These are phyloP conservation scores for Eristalinus sepulchralis DNA, from an alignment of 2,888 invertebrate genomes.

Conservation along the genomic window DNA sequence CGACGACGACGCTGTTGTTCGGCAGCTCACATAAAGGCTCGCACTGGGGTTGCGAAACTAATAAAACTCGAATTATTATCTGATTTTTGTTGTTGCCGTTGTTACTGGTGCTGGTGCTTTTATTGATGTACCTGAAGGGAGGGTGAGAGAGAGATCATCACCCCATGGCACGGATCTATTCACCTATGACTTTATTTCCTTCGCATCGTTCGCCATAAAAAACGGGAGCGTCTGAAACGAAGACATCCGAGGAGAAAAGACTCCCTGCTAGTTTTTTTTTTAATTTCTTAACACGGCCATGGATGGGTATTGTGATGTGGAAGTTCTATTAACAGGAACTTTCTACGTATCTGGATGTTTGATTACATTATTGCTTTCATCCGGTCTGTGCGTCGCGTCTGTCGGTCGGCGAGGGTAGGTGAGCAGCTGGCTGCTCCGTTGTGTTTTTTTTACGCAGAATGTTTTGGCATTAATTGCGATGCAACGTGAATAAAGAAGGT, in stretches of 20 bases:
- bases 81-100: conserved; percentile 35
- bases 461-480: background rate
- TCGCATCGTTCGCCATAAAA: conserved; percentile 60
- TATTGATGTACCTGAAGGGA: conserved; percentile 45
- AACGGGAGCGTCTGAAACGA: conserved; percentile 10
- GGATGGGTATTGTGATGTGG: conserved; percentile 35
- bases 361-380: conserved; percentile 45
- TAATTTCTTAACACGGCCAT: conserved; percentile 65
- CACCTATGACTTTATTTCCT: conserved; percentile 70
- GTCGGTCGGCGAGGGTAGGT: background rate
- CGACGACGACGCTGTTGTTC: conserved; percentile 48
- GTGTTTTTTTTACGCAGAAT: background rate
- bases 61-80: conserved; percentile 70
- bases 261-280: conserved; percentile 45
- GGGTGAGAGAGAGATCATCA: conserved; percentile 42
- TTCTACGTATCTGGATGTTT: conserved; percentile 41
- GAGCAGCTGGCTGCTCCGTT: background rate
- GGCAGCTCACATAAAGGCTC: conserved; percentile 25
- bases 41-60: conserved; percentile 63
- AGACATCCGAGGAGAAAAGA: conserved; percentile 14
- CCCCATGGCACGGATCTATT: conserved; percentile 55
- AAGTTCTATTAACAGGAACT: conserved; percentile 37
- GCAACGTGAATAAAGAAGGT: background rate
- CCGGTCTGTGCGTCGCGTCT: background rate
- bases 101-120: background rate